Percentiles rank a stretch among this genome's conserved stretches.
These are phyloP conservation scores for Cisticola juncidis DNA, from an alignment of 2,113 vertebrate genomes.

Conservation along the genomic window DNA sequence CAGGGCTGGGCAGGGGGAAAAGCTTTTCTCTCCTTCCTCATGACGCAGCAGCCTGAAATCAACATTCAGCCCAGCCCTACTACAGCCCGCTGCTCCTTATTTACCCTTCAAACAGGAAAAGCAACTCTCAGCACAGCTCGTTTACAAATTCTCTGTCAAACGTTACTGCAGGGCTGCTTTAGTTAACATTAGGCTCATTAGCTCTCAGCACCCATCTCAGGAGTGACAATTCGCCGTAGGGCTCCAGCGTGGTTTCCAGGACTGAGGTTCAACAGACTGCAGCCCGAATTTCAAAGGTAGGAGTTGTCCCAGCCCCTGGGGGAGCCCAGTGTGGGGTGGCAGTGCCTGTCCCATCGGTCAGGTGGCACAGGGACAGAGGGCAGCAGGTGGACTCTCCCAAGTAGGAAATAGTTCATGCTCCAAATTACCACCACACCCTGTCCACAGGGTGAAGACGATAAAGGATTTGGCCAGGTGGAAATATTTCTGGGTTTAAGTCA, in stretches of 20 bases:
- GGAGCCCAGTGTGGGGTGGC: background rate
- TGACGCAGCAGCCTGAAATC: background rate
- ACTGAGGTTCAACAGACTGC: background rate
- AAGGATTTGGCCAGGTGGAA: background rate
- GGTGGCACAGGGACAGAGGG: background rate
- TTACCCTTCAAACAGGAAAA: conserved; percentile 32
- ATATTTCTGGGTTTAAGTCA: background rate
- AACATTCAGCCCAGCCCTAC: background rate
- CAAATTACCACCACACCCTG: background rate
- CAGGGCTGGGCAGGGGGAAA: background rate
- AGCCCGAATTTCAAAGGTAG: background rate
- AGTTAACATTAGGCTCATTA: background rate
- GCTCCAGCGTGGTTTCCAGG: background rate
- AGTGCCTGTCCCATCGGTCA: rapidly evolving
- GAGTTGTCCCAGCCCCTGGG: background rate
- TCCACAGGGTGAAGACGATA: rapidly evolving
- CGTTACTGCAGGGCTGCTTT: background rate
- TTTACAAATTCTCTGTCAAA: background rate
- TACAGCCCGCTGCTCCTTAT: background rate
- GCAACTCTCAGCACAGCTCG: background rate
- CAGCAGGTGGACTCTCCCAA: rapidly evolving
- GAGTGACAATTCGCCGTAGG: background rate
- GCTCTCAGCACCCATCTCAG: background rate
- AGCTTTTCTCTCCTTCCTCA: background rate
- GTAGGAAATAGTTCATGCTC: background rate